phyloP scores from a whole-genome alignment of 2,888 invertebrate species.

The Apamea epomidion region DNA sequence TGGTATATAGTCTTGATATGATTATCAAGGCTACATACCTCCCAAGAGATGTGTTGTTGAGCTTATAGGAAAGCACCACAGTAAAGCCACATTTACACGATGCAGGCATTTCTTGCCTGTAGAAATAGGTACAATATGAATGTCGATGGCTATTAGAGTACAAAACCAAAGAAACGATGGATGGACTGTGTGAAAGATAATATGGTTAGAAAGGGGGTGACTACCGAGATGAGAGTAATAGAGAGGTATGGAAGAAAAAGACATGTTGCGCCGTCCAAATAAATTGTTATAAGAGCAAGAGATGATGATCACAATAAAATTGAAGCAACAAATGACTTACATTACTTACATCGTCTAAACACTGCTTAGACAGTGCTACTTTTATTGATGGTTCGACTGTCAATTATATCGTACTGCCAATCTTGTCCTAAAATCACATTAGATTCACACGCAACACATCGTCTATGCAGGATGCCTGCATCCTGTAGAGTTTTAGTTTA shows the following conservation, averaged over 20 bases:
- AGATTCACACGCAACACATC: background rate
- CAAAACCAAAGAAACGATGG: background rate
- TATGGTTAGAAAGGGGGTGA: no score
- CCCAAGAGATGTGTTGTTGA: background rate
- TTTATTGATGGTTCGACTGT: background rate
- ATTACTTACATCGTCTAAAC: background rate
- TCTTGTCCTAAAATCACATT: no score
- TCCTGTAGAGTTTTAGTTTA: background rate
- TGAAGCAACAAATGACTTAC: background rate
- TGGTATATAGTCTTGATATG: no score
- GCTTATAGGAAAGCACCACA: background rate
- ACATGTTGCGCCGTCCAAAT: background rate
- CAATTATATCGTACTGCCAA: background rate
- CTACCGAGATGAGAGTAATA: no score
- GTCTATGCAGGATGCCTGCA: background rate
- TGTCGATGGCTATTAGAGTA: background rate
- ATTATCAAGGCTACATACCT: no score
- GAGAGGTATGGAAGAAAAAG: background rate
- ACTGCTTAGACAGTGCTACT: background rate
- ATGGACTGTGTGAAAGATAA: background rate
- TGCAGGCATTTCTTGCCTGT: background rate
- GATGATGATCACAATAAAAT: background rate
- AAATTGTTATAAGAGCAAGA: background rate
- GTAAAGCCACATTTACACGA: background rate
- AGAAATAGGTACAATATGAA: background rate